phyloP scores from a whole-genome alignment of 2,113 vertebrate genomes.

The Mirounga angustirostris region DNA sequence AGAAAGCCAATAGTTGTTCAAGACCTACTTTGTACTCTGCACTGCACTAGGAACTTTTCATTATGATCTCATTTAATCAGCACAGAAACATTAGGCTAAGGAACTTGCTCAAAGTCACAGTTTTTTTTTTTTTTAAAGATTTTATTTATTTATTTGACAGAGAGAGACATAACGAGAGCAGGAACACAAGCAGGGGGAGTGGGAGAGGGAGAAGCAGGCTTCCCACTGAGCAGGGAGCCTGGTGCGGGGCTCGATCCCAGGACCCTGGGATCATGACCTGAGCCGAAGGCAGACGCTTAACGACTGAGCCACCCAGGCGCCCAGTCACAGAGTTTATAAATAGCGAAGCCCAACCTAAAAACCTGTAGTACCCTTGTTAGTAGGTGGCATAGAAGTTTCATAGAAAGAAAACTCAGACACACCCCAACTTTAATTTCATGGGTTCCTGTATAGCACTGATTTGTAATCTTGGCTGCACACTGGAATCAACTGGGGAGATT shows the following conservation, averaged over 20 bases:
- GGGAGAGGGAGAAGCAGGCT: no score
- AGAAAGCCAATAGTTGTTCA: background rate
- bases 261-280: no score
- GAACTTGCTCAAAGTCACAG: background rate
- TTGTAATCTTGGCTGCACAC: background rate
- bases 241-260: no score
- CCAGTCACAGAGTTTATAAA: constrained; percentile 31
- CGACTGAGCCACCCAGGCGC: no score
- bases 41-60: constrained; percentile 4
- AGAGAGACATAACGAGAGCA: no score
- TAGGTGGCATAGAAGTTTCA: background rate
- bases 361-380: background rate
- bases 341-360: constrained; percentile 34
- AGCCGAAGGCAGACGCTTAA: no score
- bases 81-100: constrained; percentile 26
- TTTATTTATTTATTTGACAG: no score
- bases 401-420: background rate
- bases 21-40: background rate
- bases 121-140: no score
- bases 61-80: background rate
- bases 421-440: constrained; percentile 20
- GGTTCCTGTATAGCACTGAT: background rate
- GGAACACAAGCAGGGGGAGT: no score
- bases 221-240: no score
- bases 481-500: background rate